Evolutionary conservation across 2,888 invertebrate species (phyloP), one percentile per base, ranked within the genome.

Genomic region (Anagyrus pseudococci): DNA sequence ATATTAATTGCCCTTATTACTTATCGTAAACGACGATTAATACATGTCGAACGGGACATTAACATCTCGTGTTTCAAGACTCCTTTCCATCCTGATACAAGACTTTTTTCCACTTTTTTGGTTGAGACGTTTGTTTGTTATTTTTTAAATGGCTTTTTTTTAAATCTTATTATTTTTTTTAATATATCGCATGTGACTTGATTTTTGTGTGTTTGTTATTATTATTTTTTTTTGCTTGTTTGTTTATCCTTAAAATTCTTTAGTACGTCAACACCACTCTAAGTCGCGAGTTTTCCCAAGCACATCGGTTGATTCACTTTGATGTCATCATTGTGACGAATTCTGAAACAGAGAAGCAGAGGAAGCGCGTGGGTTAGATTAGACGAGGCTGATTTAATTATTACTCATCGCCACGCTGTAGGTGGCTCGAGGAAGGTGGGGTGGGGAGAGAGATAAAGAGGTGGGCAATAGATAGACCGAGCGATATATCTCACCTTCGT

Each of bases 271-370:
- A 85, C 85, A 85, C 85, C 85, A 85, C 85, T 84, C 84, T 81
- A 84, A 85, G 84, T 84, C 84, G 85, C 84, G 83, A 85, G 83
- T 83, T 84, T 83, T 79, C 87, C 86, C 57, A 59, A 87, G 88
- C 86, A 86, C 85, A 88, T 89, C 72, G 75, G 75, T 79, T 77
- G 76, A 79, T 84, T 95, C 94, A 95, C 92, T 95, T 95, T 89
- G 95, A 95, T 89, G 95, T 95, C 95, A 95, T 95, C 95, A 95
- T 95, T 89, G 94, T 95, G 89, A 95, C 94, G 89, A 95, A 95
- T 89, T 95, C 94, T 94, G 90, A 37, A 92, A 90, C 81, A 83
- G 82, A 81, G 78, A 77, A 75, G 70, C 13, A 22, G 41, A 48
- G 33, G 2, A 20, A 46, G 17, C 19, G 49, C 44, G 46, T 2